Evolutionary conservation across 2,113 vertebrate species (phyloP), one percentile per base, ranked within the genome.

Genomic region (Lepus europaeus): DNA sequence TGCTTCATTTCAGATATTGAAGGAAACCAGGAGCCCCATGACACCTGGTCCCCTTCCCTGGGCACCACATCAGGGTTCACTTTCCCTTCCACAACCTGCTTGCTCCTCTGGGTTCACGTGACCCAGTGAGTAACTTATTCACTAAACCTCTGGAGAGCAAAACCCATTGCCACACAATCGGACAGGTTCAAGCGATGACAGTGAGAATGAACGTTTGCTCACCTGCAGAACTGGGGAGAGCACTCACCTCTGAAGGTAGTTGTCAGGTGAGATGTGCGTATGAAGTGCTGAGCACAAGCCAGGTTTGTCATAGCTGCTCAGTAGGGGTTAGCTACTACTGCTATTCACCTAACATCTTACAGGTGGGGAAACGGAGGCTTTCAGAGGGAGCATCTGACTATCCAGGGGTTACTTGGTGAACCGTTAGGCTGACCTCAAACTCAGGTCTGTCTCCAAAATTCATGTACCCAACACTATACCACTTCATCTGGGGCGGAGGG

Each of bases 161-260:
- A 88, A 36, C 39, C 19, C 6, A 29, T 23, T 27, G 16, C 10
- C 39, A 3, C 19, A 31, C 64, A 63, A 74, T 3, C 2, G 27
- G 78, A 53, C 51, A 39, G 45, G 31, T n/a, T 4, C 20, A 39
- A 69, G 59, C 23, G 12, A 29, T 45, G 59, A 20, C 51, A 27
- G 25, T 0, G 0, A 0, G 2, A 3, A 25, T 5, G 11, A n/a
- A 8, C 2, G 11, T 33, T 78, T 72, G 31, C n/a, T 73, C 39
- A 27, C 22, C 90, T 27, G 49, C 53, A 56, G 56, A 31, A 51
- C 9, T 20, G 14, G 59, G 13, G 10, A 29, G 1, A 23, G 9
- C 14, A 11, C 25, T 70, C 14, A 1, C 12, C 25, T 66, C 63
- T 29, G 36, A 82, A 22, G 10, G 5, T 6, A 51, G n/a, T 11